A percentile compares a stretch with the other conserved stretches of the same genome.
phyloP scores from a whole-genome alignment of 1,140 invertebrate species.

The Papilio helenus region DNA sequence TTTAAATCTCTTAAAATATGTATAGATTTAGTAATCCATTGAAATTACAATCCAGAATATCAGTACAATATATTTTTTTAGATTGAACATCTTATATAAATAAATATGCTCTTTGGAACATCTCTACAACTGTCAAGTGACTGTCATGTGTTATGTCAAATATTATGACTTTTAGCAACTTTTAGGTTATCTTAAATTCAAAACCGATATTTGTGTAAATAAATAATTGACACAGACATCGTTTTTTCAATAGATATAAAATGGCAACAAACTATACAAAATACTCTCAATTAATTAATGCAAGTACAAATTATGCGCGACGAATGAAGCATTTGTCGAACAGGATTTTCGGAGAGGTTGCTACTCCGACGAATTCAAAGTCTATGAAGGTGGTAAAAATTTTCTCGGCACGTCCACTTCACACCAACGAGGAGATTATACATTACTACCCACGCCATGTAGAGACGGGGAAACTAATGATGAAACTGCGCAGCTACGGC shows the following conservation, averaged over 20 bases:
- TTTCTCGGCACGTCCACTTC: conserved; percentile 89
- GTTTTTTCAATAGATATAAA: conserved; percentile 1
- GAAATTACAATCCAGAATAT: no score
- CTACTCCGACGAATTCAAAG: conserved; percentile 87
- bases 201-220: not conserved
- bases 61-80: no score
- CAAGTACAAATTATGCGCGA: conserved; percentile 90
- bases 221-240: not conserved
- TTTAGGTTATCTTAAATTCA: not conserved
- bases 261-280: conserved; percentile 84
- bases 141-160: no score
- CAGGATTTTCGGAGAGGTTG: conserved; percentile 95
- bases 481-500: conserved; percentile 88
- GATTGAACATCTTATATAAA: no score
- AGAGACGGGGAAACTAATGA: conserved; percentile 89
- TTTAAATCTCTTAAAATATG: no score
- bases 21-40: no score
- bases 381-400: conserved; percentile 93
- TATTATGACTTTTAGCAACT: not conserved
- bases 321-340: conserved; percentile 94
- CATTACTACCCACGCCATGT: conserved; percentile 94
- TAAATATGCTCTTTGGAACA: no score
- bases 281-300: conserved; percentile 88
- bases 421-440: conserved; percentile 89
- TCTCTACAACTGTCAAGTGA: no score